Base-by-base conservation (phyloP, 1,140 invertebrate species). In the Brachionus sp. region DNA sequence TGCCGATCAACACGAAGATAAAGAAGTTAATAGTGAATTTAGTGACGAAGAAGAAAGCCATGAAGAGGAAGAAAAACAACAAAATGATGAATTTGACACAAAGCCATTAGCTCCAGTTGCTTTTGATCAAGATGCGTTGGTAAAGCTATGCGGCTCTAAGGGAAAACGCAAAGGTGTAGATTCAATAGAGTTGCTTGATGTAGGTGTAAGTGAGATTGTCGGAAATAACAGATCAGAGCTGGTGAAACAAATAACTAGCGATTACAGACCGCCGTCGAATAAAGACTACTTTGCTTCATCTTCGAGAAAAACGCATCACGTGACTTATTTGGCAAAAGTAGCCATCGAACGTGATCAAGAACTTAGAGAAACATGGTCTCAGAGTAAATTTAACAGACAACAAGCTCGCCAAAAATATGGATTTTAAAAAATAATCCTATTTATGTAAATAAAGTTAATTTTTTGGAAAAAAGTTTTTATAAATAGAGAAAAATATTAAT, bases 251-350 rank as follows among this genome's bases (percentile, higher is more conserved):
- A 80, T 80, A 7, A 80, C 77, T 5, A 42, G 35, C 13, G 77
- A 80, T 2, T 80, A 80, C 33, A 39, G 29, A 7, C 77, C 77
- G 13, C 77, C 77, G 5, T 80, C 77, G 4, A 80, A 80, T 19
- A 80, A 80, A 62, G 77, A 80, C 46, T 80, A 80, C 16, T 80
- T 80, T 80, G n/a, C 19, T 2, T 57, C 50, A 5, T 80, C 77
- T 2, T 80, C 77, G 5, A 16, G 50, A 19, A 39, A 44, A 19
- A 80, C 50, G 3, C 77, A 80, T 37, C 77, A 80, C n/a, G 39
- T 80, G 3, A 80, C 77, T 16, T 80, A 80, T 44, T 80, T 80
- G 39, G 77, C 77, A 5, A 62, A 80, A 62, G 77, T 80, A 13
- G 77, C 77, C 23, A 25, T 62, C 10, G 77, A 80, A 13, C 46